phyloP scores from a whole-genome alignment of 2,113 vertebrate genomes.

The Aix galericulata region DNA sequence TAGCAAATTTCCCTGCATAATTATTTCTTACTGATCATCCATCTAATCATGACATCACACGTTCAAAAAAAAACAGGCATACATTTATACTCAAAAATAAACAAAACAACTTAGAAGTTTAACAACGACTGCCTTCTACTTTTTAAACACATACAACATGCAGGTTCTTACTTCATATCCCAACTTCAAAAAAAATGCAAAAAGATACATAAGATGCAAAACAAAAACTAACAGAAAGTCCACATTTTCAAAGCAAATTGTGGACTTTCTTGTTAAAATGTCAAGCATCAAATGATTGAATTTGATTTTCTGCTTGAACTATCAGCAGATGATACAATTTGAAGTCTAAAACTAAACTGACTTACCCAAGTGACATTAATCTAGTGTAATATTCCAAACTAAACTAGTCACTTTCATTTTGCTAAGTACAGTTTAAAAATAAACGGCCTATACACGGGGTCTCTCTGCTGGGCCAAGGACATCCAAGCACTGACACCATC shows the following conservation, averaged over 20 bases:
- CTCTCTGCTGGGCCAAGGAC: background rate
- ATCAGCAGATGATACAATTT: background rate
- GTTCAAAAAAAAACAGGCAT: background rate
- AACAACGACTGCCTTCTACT: background rate
- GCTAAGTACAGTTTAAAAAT: background rate
- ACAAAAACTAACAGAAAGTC: background rate
- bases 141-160: fast-evolving
- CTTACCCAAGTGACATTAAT: background rate
- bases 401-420: background rate
- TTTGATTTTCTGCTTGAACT: conserved; percentile 4
- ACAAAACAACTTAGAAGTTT: background rate
- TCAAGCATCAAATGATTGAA: background rate
- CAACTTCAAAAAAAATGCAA: background rate
- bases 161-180: background rate
- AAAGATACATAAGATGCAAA: background rate
- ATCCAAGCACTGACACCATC: background rate
- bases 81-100: background rate
- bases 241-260: background rate
- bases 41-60: background rate
- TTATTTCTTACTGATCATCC: background rate
- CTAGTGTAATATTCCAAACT: background rate
- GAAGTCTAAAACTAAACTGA: background rate
- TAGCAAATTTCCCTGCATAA: background rate
- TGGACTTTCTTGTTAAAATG: background rate
- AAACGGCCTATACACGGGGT: background rate